Base-by-base conservation (phyloP, 2,797 vertebrate genomes). In the Amphiprion clarkii region DNA sequence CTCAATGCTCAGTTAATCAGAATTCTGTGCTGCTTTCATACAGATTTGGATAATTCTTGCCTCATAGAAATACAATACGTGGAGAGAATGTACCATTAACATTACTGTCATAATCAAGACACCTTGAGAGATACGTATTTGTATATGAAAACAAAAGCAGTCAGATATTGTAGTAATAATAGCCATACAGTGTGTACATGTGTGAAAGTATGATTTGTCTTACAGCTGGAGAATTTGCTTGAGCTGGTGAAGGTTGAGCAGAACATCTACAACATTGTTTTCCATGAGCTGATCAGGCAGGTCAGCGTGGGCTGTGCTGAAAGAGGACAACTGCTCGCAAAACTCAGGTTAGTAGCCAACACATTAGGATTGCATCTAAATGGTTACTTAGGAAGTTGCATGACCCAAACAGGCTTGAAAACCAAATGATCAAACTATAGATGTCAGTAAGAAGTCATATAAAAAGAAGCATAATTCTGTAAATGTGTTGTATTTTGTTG, bases 201-300 rank as follows among this genome's bases (percentile, higher is more conserved):
- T 44, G n/a, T 27, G 16, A 67, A 57, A 59, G 6, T 12, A 36
- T 78, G 21, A 54, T 44, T 58, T 86, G 46, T 87, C 71, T 76
- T 60, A 3, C 86, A 99, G 97, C 94, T 98, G 88, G 95, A 97
- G 81, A 93, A 94, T 49, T 56, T 96, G 55, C 88, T 98, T 52
- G 90, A 96, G 59, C 57, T 97, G 62, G 78, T 98, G 79, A 95
- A 91, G 72, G 92, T 85, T 2, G 97, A 98, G 77, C 97, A 99
- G 90, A 96, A 94, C 67, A 96, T 97, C 89, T 98, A 97, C 89
- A 97, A 97, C 79, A 89, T 95, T 0, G 87, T 97, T 58, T 98
- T 98, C 88, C 97, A 97, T 67, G 96, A 99, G 66, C 79, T 98
- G 71, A 98, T 98, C 88, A 92, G 96, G 48, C 97, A 98, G 90